Percentiles rank a stretch among this genome's conserved stretches.
phyloP scores from a whole-genome alignment of 2,113 vertebrate species.

The Quiscalus mexicanus region DNA sequence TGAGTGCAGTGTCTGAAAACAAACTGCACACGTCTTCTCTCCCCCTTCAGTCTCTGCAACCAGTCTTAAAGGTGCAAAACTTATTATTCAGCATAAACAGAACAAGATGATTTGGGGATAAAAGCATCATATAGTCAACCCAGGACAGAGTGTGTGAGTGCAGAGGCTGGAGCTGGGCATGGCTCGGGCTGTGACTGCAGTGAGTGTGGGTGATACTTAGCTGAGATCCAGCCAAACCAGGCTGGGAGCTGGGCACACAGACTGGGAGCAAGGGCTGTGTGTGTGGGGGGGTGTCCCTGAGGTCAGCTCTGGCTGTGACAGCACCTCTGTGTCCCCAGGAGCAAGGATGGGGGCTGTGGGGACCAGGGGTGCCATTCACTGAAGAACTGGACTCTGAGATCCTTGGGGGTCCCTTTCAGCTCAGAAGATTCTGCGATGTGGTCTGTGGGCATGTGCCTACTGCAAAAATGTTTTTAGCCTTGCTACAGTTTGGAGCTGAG shows the following conservation, averaged over 20 bases:
- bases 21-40: too few relatives aligned
- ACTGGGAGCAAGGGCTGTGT: not conserved
- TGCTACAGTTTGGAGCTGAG: not conserved
- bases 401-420: not conserved
- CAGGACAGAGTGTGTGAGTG: not conserved
- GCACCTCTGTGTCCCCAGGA: not conserved
- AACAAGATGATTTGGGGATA: too few relatives aligned
- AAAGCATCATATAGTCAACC: too few relatives aligned
- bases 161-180: not conserved
- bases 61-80: too few relatives aligned
- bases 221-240: not conserved
- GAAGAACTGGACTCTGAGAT: not conserved
- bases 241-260: not conserved
- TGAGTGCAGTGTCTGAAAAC: too few relatives aligned
- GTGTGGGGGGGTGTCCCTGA: not conserved
- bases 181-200: not conserved
- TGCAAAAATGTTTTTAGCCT: not conserved
- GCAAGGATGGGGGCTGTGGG: not conserved
- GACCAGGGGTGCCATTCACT: too few relatives aligned
- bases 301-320: not conserved
- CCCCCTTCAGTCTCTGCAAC: too few relatives aligned
- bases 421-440: rapidly evolving
- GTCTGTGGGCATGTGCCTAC: not conserved
- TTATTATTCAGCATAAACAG: too few relatives aligned
- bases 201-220: rapidly evolving